A percentile compares a stretch with the other conserved stretches of the same genome.
These are phyloP conservation scores for Diplodus puntazzo DNA, from an alignment of 2,797 vertebrate species.

Conservation along the genomic window DNA sequence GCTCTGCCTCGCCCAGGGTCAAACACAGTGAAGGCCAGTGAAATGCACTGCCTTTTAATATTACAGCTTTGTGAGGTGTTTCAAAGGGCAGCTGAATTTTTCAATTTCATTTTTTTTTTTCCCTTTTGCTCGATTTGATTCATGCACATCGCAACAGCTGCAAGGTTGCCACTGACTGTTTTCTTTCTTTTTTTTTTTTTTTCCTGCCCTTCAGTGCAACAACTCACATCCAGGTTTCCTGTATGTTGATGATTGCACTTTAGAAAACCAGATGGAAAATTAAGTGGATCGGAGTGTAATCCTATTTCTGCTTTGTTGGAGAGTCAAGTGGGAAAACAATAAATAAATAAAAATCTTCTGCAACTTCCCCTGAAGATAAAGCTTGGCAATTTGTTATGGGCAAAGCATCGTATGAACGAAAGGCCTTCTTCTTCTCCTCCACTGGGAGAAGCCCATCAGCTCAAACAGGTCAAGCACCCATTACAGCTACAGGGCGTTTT, in stretches of 20 bases:
- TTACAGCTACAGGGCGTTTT: conserved; percentile 41
- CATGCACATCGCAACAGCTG: conserved; percentile 18
- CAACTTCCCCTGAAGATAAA: conserved; percentile 46
- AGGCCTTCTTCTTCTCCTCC: conserved; percentile 31
- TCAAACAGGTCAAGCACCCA: conserved; percentile 60
- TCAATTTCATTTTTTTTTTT: conserved; percentile 5
- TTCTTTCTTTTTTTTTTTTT: no score
- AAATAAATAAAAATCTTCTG: conserved; percentile 24
- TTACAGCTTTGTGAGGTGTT: conserved; percentile 19
- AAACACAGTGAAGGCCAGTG: conserved; percentile 20
- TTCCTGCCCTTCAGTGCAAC: background rate
- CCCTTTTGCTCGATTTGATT: conserved; percentile 18
- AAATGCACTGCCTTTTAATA: conserved; percentile 31
- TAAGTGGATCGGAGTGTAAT: conserved; percentile 18
- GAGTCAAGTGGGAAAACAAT: background rate
- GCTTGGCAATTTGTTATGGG: conserved; percentile 50
- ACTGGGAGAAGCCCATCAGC: conserved; percentile 34
- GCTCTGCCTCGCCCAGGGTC: conserved; percentile 10
- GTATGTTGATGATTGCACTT: conserved; percentile 39
- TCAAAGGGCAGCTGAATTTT: conserved; percentile 23
- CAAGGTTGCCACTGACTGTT: background rate
- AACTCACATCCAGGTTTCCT: conserved; percentile 28
- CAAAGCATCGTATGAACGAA: conserved; percentile 37
- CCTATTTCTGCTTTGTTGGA: conserved; percentile 4
- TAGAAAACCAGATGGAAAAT: conserved; percentile 17